Percentiles rank a stretch among this genome's conserved stretches.
Evolutionary conservation across 2,888 invertebrate species (phyloP).

Genomic region (Glyphotaelius pellucidus): DNA sequence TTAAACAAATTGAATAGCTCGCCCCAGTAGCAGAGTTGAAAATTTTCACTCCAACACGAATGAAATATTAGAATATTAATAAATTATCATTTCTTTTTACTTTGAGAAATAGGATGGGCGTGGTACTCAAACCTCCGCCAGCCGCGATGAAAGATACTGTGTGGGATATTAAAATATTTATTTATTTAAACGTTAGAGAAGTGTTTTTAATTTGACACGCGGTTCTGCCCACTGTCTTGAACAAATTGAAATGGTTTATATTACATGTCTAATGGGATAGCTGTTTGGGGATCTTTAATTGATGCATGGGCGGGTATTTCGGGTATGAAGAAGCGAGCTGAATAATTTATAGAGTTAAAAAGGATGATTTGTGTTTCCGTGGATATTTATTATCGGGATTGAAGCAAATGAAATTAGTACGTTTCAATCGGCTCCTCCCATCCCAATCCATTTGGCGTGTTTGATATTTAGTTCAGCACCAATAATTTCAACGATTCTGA

Average conservation of each 20-base stretch:
- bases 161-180: slow-evolving; percentile 50
- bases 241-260: slow-evolving; percentile 42
- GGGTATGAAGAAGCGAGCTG: slow-evolving; percentile 52
- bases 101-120: slow-evolving; percentile 56
- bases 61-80: slow-evolving; percentile 37
- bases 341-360: slow-evolving; percentile 61
- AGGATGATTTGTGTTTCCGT: slow-evolving; percentile 60
- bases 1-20: neutral
- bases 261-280: slow-evolving; percentile 21
- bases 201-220: slow-evolving; percentile 63
- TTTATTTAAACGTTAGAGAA: slow-evolving; percentile 53
- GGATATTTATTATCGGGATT: slow-evolving; percentile 44
- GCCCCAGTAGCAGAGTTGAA: neutral
- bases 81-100: slow-evolving; percentile 45
- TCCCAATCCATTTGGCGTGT: slow-evolving; percentile 31
- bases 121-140: neutral
- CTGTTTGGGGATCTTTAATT: slow-evolving; percentile 59
- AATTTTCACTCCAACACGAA: neutral
- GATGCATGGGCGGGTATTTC: slow-evolving; percentile 61
- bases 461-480: slow-evolving; percentile 8
- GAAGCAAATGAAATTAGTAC: slow-evolving; percentile 42
- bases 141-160: slow-evolving; percentile 47
- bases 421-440: slow-evolving; percentile 13
- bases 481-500: slow-evolving; percentile 7
- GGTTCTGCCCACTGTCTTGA: slow-evolving; percentile 55